Conservation (phyloP, 2,797 vertebrate species). For the Euphonia xanthogaster region DNA sequence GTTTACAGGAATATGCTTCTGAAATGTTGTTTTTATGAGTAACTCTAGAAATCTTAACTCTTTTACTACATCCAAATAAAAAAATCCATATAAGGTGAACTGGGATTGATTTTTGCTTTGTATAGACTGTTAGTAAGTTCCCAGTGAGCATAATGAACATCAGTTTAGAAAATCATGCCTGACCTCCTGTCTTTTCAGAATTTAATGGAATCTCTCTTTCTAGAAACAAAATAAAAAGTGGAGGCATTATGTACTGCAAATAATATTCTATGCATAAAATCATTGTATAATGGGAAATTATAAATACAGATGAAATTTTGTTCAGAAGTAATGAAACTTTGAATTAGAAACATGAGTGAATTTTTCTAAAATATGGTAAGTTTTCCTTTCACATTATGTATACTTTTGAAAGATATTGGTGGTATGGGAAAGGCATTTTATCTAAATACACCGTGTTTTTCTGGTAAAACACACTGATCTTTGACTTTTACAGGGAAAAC, state of each 20-base stretch:
- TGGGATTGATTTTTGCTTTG: background rate
- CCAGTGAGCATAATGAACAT: background rate
- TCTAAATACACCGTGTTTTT: background rate
- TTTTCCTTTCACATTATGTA: background rate
- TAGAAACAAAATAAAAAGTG: background rate
- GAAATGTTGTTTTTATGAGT: background rate
- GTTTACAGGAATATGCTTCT: background rate
- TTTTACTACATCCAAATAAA: background rate
- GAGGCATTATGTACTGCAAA: background rate
- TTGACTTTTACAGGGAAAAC: background rate
- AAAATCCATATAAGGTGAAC: background rate
- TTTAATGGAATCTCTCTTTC: background rate
- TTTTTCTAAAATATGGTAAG: background rate
- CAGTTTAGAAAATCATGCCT: background rate
- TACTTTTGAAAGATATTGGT: background rate
- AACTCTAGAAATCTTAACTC: background rate
- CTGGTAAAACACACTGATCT: background rate
- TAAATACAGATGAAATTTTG: background rate
- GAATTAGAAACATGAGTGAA: background rate
- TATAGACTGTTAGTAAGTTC: background rate
- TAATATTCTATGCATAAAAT: background rate
- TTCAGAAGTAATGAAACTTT: background rate
- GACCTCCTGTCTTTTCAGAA: background rate
- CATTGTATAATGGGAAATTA: background rate
- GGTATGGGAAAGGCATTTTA: background rate